Conservation (phyloP, 1,140 invertebrate species). For the Aleiodes sp. region DNA sequence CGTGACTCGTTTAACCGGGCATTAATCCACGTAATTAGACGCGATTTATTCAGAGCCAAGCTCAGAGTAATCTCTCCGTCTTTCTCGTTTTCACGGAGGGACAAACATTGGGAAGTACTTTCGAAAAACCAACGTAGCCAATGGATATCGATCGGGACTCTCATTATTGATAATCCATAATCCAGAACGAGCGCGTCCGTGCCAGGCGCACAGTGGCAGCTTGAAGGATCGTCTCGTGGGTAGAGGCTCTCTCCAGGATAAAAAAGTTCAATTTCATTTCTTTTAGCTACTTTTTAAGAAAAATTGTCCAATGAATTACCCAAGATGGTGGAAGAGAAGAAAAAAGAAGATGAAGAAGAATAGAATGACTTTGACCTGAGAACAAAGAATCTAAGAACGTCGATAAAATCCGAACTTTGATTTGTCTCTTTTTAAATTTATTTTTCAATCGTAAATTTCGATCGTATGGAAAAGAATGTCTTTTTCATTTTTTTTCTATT, state of each 20-base stretch:
- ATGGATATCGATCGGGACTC: constrained; percentile 48
- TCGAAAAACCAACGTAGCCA: constrained; percentile 23
- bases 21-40: constrained; percentile 63
- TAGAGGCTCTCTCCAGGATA: constrained; percentile 19
- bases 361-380: not conserved
- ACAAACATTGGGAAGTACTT: constrained; percentile 8
- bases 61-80: no score
- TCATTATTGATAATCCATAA: constrained; percentile 66
- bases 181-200: constrained; percentile 54
- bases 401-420: no score
- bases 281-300: constrained; percentile 5
- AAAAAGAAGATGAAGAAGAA: no score
- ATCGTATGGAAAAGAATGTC: no score
- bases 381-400: constrained; percentile 26
- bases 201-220: constrained; percentile 52
- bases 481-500: no score
- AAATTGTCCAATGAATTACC: constrained; percentile 9
- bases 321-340: no score
- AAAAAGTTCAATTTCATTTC: constrained; percentile 19
- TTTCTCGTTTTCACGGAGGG: not conserved
- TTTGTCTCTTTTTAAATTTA: no score
- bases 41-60: constrained; percentile 54
- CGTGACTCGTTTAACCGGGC: constrained; percentile 29
- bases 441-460: no score
- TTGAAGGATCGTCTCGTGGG: constrained; percentile 50